Base-by-base conservation (phyloP, 1,140 invertebrate genomes). In the Zaprionus ornatus region DNA sequence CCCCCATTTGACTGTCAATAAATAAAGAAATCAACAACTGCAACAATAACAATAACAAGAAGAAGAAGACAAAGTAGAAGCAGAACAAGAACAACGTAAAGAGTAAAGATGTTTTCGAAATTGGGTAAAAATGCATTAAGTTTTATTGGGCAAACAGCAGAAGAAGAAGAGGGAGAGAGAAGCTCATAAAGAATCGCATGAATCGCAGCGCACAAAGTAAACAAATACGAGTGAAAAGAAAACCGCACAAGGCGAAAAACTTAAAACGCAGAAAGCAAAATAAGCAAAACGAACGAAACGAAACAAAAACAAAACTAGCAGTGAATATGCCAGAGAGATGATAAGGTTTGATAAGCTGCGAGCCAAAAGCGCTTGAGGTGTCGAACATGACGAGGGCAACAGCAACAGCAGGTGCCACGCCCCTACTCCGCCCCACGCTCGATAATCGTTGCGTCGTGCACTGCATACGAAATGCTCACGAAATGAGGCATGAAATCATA, bases 311-410 rank as follows among this genome's bases (percentile, higher is more conserved):
- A 45, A 45, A 45, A 45, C 40, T 45, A 6, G n/a, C n/a, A 42
- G 29, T 32, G 67, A 69, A 75, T 70, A 77, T 69, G 71, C 40
- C 56, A 60, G 54, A 60, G 54, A 57, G 63, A 69, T 83, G 81
- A 83, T 79, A 75, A 81, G 77, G 77, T 54, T 71, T 80, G 77
- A 80, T 84, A 74, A 67, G 63, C 63, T 10, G 17, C 9, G 19
- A 23, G 45, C 45, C 45, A 50, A 50, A 50, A 21, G 40, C 45
- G 45, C 45, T 50, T 50, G 45, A 81, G 79, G 79, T 81, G 73
- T 73, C 79, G 37, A 81, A 55, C 21, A 55, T n/a, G 25, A 23
- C 23, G 23, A 55, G 52, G 25, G 52, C 45, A 45, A 45, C 40
- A 15, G 37, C 7, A 48, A 19, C 45, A 50, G 45, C 40, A 17